Percentiles rank a stretch among this genome's conserved stretches.
Conservation (phyloP, 2,797 vertebrate genomes). For the Sibirionetta formosa region DNA sequence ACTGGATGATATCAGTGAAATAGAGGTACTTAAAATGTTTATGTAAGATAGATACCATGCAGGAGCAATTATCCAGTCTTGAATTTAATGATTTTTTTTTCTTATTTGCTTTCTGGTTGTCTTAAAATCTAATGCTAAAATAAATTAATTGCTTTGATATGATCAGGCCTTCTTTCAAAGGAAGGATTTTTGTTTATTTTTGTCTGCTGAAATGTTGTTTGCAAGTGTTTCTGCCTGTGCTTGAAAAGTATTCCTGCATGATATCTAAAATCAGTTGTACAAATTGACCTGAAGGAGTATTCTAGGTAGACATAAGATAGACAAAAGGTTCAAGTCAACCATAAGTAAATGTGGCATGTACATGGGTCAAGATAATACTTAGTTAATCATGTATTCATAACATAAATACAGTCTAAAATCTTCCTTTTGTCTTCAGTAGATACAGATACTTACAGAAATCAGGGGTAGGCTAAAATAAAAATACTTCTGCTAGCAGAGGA, state of each 20-base stretch:
- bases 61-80: not conserved
- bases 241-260: not conserved
- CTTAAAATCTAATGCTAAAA: not conserved
- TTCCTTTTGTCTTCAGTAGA: not conserved
- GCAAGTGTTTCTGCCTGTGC: not conserved
- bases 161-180: not conserved
- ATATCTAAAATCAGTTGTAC: not conserved
- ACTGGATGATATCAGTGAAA: constrained; percentile 90
- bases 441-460: not conserved
- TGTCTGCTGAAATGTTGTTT: not conserved
- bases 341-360: not conserved
- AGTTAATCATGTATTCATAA: not conserved
- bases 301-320: not conserved
- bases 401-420: not conserved
- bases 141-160: rapidly evolving
- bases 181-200: not conserved
- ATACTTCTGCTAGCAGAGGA: rapidly evolving
- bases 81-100: not conserved
- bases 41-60: not conserved
- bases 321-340: not conserved
- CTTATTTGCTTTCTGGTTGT: not conserved
- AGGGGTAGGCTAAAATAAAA: not conserved
- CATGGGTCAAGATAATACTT: not conserved
- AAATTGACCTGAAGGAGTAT: not conserved
- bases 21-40: constrained; percentile 82